Evolutionary conservation across 2,888 invertebrate species (phyloP), one percentile per base, ranked within the genome.

Genomic region (Athalia circularis): DNA sequence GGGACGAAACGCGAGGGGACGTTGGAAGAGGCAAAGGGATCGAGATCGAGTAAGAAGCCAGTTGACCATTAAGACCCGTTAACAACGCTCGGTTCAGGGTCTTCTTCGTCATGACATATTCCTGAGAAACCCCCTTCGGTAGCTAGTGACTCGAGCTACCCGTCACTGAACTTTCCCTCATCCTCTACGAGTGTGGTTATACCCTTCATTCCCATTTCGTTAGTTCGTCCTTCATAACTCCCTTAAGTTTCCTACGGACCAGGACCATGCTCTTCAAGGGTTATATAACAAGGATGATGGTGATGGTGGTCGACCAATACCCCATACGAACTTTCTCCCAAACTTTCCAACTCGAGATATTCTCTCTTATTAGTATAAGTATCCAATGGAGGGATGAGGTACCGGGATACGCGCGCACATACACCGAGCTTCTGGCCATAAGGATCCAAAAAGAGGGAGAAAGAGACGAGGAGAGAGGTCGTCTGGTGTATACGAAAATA

Each of bases 21-120:
- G 29, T 29, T 29, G 2, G 29, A 43, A 11, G 11, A 29, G 54
- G 68, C 68, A n/a, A 68, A 54, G 52, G 68, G 67, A 50, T 67
- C 50, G 48, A 15, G 15, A 15, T 15, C 13, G 57, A 29, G 29
- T 29, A 29, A 29, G 29, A 11, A 72, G 47, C 59, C 72, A 59
- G 72, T 59, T 72, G 72, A 72, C 72, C 72, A 72, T 72, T 72
- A 72, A 59, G 72, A 59, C 48, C 72, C 57, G 72, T 72, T 72
- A 72, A 72, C 45, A 59, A 72, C 72, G 57, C 72, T 52, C 29
- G 45, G 68, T 29, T 29, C 13, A n/a, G 45, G n/a, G 59, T 59
- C 59, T 29, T 29, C 29, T 29, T 29, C 29, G 29, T 29, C 29
- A 29, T 29, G 29, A 29, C 29, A 29, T 29, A 29, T 29, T 29